Evolutionary conservation across 2,888 invertebrate species (phyloP).

Genomic region (Crepidodera aurea): DNA sequence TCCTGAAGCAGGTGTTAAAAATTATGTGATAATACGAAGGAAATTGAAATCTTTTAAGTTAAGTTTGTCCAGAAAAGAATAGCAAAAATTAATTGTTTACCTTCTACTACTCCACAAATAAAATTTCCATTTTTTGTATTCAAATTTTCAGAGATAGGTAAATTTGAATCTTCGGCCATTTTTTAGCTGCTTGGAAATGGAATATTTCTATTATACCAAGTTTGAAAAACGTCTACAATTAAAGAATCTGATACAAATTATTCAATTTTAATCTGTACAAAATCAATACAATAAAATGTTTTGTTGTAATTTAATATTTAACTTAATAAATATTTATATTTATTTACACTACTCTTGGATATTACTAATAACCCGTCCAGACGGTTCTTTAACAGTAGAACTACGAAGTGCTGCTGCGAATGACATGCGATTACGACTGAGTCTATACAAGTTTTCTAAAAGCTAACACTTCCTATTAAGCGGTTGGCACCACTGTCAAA

Average conservation of each 20-base stretch:
- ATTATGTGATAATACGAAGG: background rate
- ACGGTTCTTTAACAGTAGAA: background rate
- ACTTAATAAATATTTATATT: background rate
- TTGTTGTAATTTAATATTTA: conserved; percentile 1
- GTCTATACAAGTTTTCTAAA: too few relatives aligned
- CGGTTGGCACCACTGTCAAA: too few relatives aligned
- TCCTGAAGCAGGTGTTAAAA: conserved; percentile 13
- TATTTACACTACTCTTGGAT: conserved; percentile 13
- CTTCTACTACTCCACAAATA: conserved; percentile 93
- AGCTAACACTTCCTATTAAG: too few relatives aligned
- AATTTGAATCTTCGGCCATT: conserved; percentile 59
- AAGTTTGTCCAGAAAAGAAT: conserved; percentile 7
- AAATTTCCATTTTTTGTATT: conserved; percentile 79
- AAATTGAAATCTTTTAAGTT: background rate
- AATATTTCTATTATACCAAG: background rate
- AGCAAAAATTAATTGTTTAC: conserved; percentile 61
- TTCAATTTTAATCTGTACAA: background rate
- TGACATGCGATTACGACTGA: too few relatives aligned
- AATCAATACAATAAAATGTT: conserved; percentile 24
- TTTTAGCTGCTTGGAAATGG: conserved; percentile 29
- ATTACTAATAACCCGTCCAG: background rate
- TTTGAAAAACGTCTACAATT: background rate
- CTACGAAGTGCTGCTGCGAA: too few relatives aligned
- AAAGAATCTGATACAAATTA: background rate
- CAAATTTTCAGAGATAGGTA: conserved; percentile 67